phyloP scores from a whole-genome alignment of 1,140 invertebrate species.

The Popillia japonica region DNA sequence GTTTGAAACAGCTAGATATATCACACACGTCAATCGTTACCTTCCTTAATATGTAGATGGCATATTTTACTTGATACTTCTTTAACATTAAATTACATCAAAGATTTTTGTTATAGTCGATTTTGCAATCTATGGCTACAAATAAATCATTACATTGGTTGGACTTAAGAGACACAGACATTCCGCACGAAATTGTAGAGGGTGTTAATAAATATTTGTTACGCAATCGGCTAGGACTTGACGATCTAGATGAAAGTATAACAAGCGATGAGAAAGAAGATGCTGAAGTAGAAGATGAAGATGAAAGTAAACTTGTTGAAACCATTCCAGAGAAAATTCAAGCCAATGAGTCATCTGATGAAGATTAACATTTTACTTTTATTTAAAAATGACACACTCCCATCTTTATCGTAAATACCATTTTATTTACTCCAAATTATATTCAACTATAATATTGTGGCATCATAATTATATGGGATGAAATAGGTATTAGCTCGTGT shows the following conservation, averaged over 20 bases:
- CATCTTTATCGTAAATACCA: too few relatives aligned
- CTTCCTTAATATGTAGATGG: too few relatives aligned
- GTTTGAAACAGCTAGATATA: too few relatives aligned
- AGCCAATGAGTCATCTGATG: constrained; percentile 19
- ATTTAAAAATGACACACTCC: neutral
- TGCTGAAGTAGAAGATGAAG: neutral
- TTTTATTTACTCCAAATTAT: too few relatives aligned
- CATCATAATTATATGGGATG: too few relatives aligned
- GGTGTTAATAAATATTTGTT: constrained; percentile 18
- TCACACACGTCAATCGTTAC: too few relatives aligned
- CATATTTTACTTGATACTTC: too few relatives aligned
- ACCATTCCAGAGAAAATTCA: neutral
- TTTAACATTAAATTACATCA: too few relatives aligned
- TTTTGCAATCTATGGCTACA: neutral
- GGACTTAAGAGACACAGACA: constrained; percentile 24
- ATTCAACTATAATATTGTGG: too few relatives aligned
- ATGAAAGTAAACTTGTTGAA: neutral
- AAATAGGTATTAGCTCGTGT: too few relatives aligned
- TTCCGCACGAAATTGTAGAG: constrained; percentile 11
- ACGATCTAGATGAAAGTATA: constrained; percentile 21
- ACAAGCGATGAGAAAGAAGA: neutral
- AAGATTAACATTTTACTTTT: constrained; percentile 10
- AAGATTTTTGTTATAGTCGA: neutral
- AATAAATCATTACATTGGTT: constrained; percentile 22
- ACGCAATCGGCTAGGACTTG: constrained; percentile 30